These are phyloP conservation scores for Salminus brasiliensis DNA, from an alignment of 2,113 vertebrate genomes.

Conservation along the genomic window DNA sequence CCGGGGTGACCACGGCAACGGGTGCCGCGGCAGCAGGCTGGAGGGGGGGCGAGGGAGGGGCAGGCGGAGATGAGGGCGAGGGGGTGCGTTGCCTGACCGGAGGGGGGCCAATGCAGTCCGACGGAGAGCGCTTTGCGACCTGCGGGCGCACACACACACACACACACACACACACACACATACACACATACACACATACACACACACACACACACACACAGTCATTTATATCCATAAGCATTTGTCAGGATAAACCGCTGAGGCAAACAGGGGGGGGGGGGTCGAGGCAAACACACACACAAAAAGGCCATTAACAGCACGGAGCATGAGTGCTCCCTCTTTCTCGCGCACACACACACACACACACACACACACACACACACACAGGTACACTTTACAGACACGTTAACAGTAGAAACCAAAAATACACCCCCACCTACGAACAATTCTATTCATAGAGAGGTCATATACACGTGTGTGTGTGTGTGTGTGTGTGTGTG, in stretches of 20 bases:
- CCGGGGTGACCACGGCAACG: constrained; percentile 64
- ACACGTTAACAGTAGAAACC: too few relatives aligned
- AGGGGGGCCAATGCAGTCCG: constrained; percentile 75
- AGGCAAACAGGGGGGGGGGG: neutral
- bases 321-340: too few relatives aligned
- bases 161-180: neutral
- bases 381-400: too few relatives aligned
- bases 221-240: constrained; percentile 33
- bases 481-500: constrained; percentile 1
- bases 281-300: too few relatives aligned
- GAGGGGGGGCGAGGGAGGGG: constrained; percentile 69
- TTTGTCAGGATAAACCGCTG: constrained; percentile 13
- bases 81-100: constrained; percentile 72
- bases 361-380: constrained; percentile 24
- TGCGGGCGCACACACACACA: constrained; percentile 41
- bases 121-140: constrained; percentile 74
- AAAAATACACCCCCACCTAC: too few relatives aligned
- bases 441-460: neutral
- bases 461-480: too few relatives aligned
- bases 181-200: neutral
- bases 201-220: neutral
- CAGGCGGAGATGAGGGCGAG: constrained; percentile 69
- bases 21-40: constrained; percentile 56
- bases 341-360: neutral
- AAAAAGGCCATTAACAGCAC: neutral